These are phyloP conservation scores for Tachyglossus aculeatus DNA, from an alignment of 2,797 vertebrate genomes.

Conservation along the genomic window DNA sequence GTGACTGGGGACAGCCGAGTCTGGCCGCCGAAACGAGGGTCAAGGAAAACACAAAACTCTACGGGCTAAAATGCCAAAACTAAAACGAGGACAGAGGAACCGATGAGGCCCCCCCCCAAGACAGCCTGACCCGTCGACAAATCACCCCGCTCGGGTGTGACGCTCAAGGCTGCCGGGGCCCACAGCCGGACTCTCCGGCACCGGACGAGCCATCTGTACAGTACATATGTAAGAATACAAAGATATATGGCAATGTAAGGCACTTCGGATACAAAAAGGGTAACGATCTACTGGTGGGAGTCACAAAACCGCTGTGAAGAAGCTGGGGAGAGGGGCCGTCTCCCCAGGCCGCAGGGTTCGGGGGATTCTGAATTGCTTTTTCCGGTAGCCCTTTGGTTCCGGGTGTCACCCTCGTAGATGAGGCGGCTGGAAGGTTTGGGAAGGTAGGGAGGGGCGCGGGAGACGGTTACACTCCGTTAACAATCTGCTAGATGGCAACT, in stretches of 20 bases:
- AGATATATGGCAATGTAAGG: slow-evolving; percentile 57
- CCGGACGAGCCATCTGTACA: not conserved
- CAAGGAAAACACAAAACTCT: not conserved
- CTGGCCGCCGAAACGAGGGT: not conserved
- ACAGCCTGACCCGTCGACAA: slow-evolving; percentile 58
- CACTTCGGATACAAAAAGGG: slow-evolving; percentile 60
- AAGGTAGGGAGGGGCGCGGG: no score
- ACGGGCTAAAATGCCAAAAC: not conserved
- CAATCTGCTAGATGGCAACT: no score
- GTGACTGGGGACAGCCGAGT: not conserved
- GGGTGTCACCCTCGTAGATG: not conserved
- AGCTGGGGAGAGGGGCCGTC: not conserved
- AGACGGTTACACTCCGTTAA: no score
- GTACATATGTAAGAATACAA: not conserved
- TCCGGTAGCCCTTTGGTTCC: not conserved
- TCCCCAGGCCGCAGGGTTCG: not conserved
- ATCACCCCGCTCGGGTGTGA: not conserved
- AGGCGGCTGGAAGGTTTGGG: accelerated
- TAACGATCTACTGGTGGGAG: not conserved
- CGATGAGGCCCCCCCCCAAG: slow-evolving; percentile 13
- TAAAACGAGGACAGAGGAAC: not conserved
- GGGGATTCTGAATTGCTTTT: not conserved
- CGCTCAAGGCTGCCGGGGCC: not conserved
- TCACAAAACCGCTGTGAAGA: not conserved
- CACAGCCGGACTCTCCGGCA: not conserved